These are phyloP conservation scores for Xylota segnis DNA, from an alignment of 2,888 invertebrate genomes.

Conservation along the genomic window DNA sequence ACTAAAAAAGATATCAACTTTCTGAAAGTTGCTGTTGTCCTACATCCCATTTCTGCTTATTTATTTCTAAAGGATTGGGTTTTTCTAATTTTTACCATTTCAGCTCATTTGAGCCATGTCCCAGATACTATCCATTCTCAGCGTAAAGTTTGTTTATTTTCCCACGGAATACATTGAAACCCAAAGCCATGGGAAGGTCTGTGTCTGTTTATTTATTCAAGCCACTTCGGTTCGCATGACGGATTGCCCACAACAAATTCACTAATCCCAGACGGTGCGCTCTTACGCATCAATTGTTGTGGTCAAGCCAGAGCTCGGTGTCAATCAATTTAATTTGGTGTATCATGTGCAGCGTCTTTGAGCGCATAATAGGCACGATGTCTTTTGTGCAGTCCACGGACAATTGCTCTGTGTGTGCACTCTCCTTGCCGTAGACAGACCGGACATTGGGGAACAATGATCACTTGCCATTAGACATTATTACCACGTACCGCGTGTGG, in stretches of 20 bases:
- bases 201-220: conserved; percentile 33
- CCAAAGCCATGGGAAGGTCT: not conserved
- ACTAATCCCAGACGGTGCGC: conserved; percentile 21
- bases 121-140: not conserved
- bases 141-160: not conserved
- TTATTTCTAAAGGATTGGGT: too few relatives aligned
- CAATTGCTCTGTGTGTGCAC: conserved; percentile 22
- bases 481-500: conserved; percentile 16
- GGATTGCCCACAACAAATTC: conserved; percentile 23
- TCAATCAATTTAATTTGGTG: conserved; percentile 67
- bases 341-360: conserved; percentile 50
- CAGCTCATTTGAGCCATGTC: too few relatives aligned
- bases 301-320: conserved; percentile 49
- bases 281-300: conserved; percentile 28
- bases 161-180: not conserved
- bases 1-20: too few relatives aligned
- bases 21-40: too few relatives aligned
- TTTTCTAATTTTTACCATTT: too few relatives aligned
- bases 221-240: conserved; percentile 22
- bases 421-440: conserved; percentile 1
- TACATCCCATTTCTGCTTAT: too few relatives aligned
- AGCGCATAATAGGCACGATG: conserved; percentile 18
- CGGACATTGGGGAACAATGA: conserved; percentile 63
- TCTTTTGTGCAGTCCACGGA: conserved; percentile 53
- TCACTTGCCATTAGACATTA: conserved; percentile 30